phyloP scores from a whole-genome alignment of 2,888 invertebrate species.

The Dicroscelio sp. region DNA sequence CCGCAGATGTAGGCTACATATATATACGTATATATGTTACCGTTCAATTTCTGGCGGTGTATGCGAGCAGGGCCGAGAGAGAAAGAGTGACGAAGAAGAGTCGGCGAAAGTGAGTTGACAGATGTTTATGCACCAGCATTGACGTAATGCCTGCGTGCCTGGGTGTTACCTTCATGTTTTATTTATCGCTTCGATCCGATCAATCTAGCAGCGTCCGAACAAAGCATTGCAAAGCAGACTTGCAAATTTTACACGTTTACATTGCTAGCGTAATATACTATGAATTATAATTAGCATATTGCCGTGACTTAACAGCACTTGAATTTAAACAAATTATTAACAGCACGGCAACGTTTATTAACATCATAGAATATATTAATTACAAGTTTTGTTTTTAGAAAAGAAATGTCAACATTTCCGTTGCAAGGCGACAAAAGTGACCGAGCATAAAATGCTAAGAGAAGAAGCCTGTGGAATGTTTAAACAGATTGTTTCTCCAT shows the following conservation, averaged over 20 bases:
- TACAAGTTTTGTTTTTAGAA: constrained; percentile 24
- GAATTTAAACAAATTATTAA: constrained; percentile 59
- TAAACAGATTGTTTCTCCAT: constrained; percentile 22
- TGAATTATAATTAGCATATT: constrained; percentile 68
- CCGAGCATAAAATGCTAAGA: too few species aligned
- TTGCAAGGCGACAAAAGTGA: too few species aligned
- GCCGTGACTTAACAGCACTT: constrained; percentile 47
- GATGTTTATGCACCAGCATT: constrained; percentile 79
- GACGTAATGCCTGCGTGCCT: constrained; percentile 80
- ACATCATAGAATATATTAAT: constrained; percentile 46
- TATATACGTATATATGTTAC: constrained; percentile 40
- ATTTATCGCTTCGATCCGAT: constrained; percentile 80
- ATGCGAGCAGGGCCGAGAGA: constrained; percentile 12
- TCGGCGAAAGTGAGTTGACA: constrained; percentile 60
- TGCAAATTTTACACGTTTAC: constrained; percentile 65
- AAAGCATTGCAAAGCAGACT: constrained; percentile 70
- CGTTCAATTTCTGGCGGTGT: constrained; percentile 43
- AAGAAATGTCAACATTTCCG: constrained; percentile 31
- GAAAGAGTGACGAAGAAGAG: not conserved
- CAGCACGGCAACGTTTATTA: constrained; percentile 13
- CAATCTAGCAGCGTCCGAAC: constrained; percentile 69
- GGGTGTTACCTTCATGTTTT: constrained; percentile 82
- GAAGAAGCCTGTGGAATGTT: not conserved
- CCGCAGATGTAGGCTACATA: constrained; percentile 32
- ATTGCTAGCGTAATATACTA: constrained; percentile 54